Evolutionary conservation across 2,888 invertebrate genomes (phyloP).

Genomic region (Actias luna): DNA sequence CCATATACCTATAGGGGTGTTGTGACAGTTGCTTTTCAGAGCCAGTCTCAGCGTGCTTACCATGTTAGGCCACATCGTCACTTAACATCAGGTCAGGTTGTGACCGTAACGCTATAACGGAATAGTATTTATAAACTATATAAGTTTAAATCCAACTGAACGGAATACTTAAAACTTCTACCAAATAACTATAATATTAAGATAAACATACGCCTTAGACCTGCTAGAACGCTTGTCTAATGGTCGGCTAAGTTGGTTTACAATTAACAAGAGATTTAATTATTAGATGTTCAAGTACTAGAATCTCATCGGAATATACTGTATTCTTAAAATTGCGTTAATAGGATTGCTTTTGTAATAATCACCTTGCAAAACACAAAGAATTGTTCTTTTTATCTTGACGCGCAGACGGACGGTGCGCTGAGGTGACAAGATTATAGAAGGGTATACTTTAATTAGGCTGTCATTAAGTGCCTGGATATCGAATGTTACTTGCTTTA

Average conservation of each 20-base stretch:
- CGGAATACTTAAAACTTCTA: background rate
- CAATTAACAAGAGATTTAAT: background rate
- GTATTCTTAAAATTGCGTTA: background rate
- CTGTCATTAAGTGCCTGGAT: background rate
- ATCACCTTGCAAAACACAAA: background rate
- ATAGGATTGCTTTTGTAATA: constrained; percentile 3
- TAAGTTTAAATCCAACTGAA: background rate
- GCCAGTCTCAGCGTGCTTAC: no score
- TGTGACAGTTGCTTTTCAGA: no score
- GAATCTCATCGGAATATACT: background rate
- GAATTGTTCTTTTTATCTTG: constrained; percentile 10
- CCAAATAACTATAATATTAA: background rate
- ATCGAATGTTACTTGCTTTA: background rate
- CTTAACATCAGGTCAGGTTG: no score
- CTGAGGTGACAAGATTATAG: background rate
- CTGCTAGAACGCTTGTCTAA: background rate
- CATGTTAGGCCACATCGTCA: no score
- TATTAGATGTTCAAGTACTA: background rate
- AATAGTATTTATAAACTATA: no score
- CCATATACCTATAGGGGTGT: no score
- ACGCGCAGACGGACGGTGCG: background rate
- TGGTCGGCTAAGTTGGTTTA: background rate
- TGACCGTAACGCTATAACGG: no score
- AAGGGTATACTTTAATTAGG: constrained; percentile 1
- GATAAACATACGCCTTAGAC: background rate